Conservation (phyloP, 2,888 invertebrate species). For the Ashinkailepas kermadecensis region DNA sequence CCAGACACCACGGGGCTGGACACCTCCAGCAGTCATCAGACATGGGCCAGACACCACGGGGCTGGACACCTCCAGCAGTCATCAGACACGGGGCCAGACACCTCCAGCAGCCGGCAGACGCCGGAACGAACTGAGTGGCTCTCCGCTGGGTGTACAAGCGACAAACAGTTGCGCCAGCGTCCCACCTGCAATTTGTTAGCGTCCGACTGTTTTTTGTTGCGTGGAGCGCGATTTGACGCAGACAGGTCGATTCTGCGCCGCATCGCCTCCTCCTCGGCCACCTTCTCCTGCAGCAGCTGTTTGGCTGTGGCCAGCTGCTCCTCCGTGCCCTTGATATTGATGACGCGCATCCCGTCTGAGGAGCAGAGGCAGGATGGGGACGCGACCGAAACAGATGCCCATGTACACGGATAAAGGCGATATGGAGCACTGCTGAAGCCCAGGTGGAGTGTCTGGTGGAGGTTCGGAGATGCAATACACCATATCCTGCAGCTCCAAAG, state of each 20-base stretch:
- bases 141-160: too few relatives aligned
- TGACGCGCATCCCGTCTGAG: conserved; percentile 38
- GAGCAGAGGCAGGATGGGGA: too few relatives aligned
- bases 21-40: too few relatives aligned
- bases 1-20: too few relatives aligned
- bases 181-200: conserved; percentile 6
- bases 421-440: conserved; percentile 24
- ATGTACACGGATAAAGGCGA: too few relatives aligned
- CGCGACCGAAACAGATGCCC: too few relatives aligned
- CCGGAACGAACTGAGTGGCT: too few relatives aligned
- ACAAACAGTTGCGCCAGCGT: background rate
- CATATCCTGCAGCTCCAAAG: too few relatives aligned
- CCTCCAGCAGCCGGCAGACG: too few relatives aligned
- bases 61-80: too few relatives aligned
- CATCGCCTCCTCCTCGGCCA: conserved; percentile 46
- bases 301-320: conserved; percentile 67
- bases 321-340: conserved; percentile 56
- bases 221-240: conserved; percentile 24
- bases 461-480: background rate
- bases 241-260: conserved; percentile 45
- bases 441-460: background rate
- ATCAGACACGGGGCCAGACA: too few relatives aligned
- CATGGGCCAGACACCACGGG: too few relatives aligned
- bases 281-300: conserved; percentile 59
- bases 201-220: background rate